phyloP scores from a whole-genome alignment of 2,888 invertebrate species.

The Zeuzera pyrina region DNA sequence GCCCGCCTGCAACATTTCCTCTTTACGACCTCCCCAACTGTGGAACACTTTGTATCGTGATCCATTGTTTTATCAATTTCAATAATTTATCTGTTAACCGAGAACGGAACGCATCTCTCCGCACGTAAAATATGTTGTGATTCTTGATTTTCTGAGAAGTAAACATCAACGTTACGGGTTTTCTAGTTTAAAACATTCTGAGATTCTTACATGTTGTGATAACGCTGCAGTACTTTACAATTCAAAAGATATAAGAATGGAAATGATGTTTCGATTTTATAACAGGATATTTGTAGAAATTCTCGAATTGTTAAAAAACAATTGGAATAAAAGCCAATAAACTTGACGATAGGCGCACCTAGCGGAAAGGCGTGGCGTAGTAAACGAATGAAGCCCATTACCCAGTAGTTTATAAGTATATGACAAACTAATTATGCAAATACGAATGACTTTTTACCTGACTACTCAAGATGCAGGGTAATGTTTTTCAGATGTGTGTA shows the following conservation, averaged over 20 bases:
- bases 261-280: too few relatives aligned
- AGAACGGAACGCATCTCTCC: slow-evolving; percentile 57
- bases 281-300: too few relatives aligned
- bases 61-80: slow-evolving; percentile 70
- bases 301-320: not conserved
- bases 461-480: too few relatives aligned
- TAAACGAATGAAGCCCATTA: slow-evolving; percentile 51
- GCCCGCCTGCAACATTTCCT: slow-evolving; percentile 60
- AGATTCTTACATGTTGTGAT: not conserved
- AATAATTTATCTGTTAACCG: slow-evolving; percentile 59
- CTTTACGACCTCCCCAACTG: slow-evolving; percentile 68
- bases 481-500: too few relatives aligned
- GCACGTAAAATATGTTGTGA: slow-evolving; percentile 38
- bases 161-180: slow-evolving; percentile 21
- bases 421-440: slow-evolving; percentile 60
- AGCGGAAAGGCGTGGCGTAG: slow-evolving; percentile 40
- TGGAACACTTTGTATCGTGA: slow-evolving; percentile 57
- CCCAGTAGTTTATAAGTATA: slow-evolving; percentile 55
- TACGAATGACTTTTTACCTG: too few relatives aligned
- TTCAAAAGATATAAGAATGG: too few relatives aligned
- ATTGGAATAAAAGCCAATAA: not conserved
- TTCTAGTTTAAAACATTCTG: not conserved
- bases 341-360: slow-evolving; percentile 39
- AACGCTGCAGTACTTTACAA: too few relatives aligned
- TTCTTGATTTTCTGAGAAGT: slow-evolving; percentile 39